Conservation (phyloP, 2,113 vertebrate species). For the Neomonachus schauinslandi region DNA sequence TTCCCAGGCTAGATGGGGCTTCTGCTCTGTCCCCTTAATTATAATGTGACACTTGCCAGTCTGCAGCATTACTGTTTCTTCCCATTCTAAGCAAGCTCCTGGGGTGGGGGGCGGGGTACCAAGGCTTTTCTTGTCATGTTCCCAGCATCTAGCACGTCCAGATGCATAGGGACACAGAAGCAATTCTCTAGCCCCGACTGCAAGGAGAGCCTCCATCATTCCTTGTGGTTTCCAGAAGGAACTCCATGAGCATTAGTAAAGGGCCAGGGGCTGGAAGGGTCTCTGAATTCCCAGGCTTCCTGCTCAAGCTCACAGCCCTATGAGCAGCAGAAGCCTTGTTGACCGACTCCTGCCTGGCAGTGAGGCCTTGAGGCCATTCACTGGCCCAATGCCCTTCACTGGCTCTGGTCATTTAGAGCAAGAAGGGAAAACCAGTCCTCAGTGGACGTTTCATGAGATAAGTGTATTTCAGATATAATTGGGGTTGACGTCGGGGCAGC, state of each 20-base stretch:
- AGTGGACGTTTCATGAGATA: neutral
- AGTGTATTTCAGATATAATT: neutral
- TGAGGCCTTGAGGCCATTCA: neutral
- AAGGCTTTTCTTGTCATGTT: neutral
- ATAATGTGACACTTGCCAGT: neutral
- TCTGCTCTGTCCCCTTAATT: neutral
- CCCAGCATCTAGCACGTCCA: neutral
- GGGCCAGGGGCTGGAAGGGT: neutral
- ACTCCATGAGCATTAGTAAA: neutral
- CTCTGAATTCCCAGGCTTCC: neutral
- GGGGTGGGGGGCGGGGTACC: fast-evolving
- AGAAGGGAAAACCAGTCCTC: neutral
- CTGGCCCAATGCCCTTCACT: neutral
- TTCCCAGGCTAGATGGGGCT: neutral
- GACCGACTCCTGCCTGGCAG: neutral
- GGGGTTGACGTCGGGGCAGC: neutral
- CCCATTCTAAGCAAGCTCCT: neutral
- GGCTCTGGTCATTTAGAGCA: neutral
- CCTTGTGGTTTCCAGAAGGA: neutral
- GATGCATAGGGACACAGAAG: neutral
- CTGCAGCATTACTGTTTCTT: neutral
- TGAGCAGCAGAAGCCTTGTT: too few relatives aligned
- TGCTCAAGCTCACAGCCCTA: neutral
- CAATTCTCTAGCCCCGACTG: neutral
- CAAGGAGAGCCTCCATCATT: neutral